Base-by-base conservation (phyloP, 2,797 vertebrate species). In the Enteromius paludinosus region DNA sequence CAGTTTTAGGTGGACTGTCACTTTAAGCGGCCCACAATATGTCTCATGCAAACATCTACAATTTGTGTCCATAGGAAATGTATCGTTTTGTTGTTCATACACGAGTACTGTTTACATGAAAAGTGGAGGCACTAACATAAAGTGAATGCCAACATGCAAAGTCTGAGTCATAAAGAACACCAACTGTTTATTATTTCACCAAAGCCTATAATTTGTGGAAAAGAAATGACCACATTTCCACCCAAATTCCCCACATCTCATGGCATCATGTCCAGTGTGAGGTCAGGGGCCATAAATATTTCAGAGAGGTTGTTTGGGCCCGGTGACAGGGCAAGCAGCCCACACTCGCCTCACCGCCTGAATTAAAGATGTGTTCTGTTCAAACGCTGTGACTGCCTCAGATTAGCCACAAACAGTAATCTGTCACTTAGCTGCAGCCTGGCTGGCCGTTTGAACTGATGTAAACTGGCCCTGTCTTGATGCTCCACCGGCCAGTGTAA, bases 361-460 rank as follows among this genome's bases (percentile, higher is more conserved):
- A 94, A 94, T 95, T 93, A 94, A 93, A 93, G 93, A 93, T 93
- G 93, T 90, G 86, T 89, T 92, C 89, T 87, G 89, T 90, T 91
- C 89, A 91, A 92, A 91, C 89, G 87, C 90, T 91, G 90, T 72
- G 87, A 91, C 90, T 71, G 86, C 92, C 93, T 95, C 93, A 93
- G 92, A 94, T 94, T 93, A 94, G 92, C 92, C 91, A 90, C 91
- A 93, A 94, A 89, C 93, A 91, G 93, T 93, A 94, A 95, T 94
- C 93, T 93, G 94, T 95, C 94, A 94, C 94, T 93, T 93, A 92
- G 92, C 91, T 87, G 90, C 89, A 89, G 91, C 88, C 88, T 84
- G 90, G 87, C 86, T 87, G 38, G 88, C 92, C 87, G 91, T 91
- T 92, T 91, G 91, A 91, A 89, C 90, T 93, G 92, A 94, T 94